phyloP scores from a whole-genome alignment of 2,888 invertebrate genomes.

The Teleogryllus oceanicus region DNA sequence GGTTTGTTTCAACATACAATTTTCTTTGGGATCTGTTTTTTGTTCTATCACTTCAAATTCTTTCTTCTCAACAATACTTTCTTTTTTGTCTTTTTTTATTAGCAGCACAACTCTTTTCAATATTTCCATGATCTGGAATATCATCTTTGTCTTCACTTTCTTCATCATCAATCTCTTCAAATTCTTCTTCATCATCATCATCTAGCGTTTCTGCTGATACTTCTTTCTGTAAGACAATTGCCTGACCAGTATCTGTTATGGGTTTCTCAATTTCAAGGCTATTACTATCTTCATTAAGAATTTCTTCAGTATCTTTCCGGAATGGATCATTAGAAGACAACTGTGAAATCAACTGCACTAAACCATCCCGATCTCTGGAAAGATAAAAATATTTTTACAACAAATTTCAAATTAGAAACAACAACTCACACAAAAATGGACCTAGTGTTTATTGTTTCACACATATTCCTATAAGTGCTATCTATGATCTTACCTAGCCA shows the following conservation, averaged over 20 bases:
- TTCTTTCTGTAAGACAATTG: conserved; percentile 26
- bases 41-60: conserved; percentile 28
- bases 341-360: conserved; percentile 72
- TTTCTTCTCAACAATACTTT: conserved; percentile 26
- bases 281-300: conserved; percentile 63
- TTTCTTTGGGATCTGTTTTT: too few species aligned
- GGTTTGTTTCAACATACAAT: too few species aligned
- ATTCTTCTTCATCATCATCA: conserved; percentile 38
- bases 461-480: not conserved
- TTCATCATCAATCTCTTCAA: conserved; percentile 34
- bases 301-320: conserved; percentile 55
- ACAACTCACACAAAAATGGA: not conserved
- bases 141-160: conserved; percentile 45
- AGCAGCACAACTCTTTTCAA: conserved; percentile 38
- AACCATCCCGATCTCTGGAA: conserved; percentile 70
- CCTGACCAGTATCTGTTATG: conserved; percentile 53
- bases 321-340: conserved; percentile 68
- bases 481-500: conserved; percentile 66
- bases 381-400: too few species aligned
- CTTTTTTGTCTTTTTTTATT: conserved; percentile 35
- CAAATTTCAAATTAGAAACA: too few species aligned
- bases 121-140: conserved; percentile 28
- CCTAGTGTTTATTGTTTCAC: not conserved
- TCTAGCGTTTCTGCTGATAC: conserved; percentile 20
- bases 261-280: conserved; percentile 58